Evolutionary conservation across 2,888 invertebrate genomes (phyloP), one percentile per base, ranked within the genome.

Genomic region (Schrankia costaestrigalis): DNA sequence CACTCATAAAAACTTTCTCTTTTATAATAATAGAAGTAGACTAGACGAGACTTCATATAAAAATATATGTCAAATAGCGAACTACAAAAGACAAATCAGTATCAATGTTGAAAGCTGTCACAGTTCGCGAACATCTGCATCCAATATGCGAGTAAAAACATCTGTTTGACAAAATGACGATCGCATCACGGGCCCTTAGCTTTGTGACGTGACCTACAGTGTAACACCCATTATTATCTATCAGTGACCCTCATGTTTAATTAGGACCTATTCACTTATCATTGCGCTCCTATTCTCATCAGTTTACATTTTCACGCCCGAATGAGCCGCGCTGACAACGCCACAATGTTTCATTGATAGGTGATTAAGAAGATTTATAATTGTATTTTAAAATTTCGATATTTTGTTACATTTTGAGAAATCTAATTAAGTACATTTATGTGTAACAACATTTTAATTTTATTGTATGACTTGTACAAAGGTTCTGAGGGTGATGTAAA

Each of bases 261-360:
- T 84, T 86, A 84, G 76, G 52, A 54, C 62, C 76, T 79, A 85
- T 84, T 85, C 80, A 82, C 65, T 78, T 81, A 80, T 79, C 78
- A 59, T 60, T 72, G 63, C 70, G 70, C 75, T 78, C 71, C 68
- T 63, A 73, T 77, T 78, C 61, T 62, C 66, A 80, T 80, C 76
- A 60, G 63, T 73, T 75, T 70, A 69, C 62, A 71, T 75, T 76
- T 76, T 70, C 70, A 78, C 71, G 79, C 62, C 68, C 51, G 58
- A 54, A 39, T 68, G 71, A 65, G 63, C 70, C 51, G 65, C 70
- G 70, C 64, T 51, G 64, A 54, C 60, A 55, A 48, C 50, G 39
- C 60, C 55, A 72, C 74, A 75, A 72, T 66, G 58, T 53, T 35
- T 65, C 42, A 45, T 52, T 71, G 70, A 76, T 71, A 59, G 57